Evolutionary conservation across 2,797 vertebrate species (phyloP), one percentile per base, ranked within the genome.

Genomic region (Brachymystax lenok): DNA sequence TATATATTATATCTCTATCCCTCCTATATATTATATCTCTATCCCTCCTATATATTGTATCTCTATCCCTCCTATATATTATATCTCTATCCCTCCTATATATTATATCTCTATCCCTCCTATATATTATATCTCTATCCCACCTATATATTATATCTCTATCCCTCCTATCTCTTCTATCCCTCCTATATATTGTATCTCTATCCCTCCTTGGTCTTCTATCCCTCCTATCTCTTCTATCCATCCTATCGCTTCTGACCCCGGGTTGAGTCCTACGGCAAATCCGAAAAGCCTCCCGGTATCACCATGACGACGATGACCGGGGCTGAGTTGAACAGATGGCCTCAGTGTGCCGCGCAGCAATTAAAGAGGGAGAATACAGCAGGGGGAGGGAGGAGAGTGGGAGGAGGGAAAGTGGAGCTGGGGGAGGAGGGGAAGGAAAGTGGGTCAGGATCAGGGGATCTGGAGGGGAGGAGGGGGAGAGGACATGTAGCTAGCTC

Each of bases 241-340:
- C 52, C 56, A 83, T 86, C 87, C 87, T 74, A 70, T 88, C 88
- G 78, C 68, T 82, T 83, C 86, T 92, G 93, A 94, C 93, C 90
- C 80, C 80, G 91, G 88, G 92, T 87, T 21, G 7, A 33, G 13
- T 19, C 27, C 64, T 35, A 8, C 87, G 80, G 88, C 90, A 94
- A 97, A 96, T 95, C 95, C 95, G 93, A 94, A 95, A 96, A 97
- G 96, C 96, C 96, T 95, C 94, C 94, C 94, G 63, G 95, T 82
- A 70, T 97, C 84, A 70, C 95, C 94, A 97, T 95, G 95, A 95
- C 90, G 94, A 97, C 94, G 33, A 87, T 94, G 89, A 93, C 40
- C 10, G 40, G 40, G 40, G 40, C 88, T 88, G 92, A 82, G 92
- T 84, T 82, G 95, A 97, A 95, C 97, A 98, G 96, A 98, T 97